Percentiles rank a stretch among this genome's conserved stretches.
These are phyloP conservation scores for Drosophila ercepeae DNA, from an alignment of 1,140 invertebrate species.

Conservation along the genomic window DNA sequence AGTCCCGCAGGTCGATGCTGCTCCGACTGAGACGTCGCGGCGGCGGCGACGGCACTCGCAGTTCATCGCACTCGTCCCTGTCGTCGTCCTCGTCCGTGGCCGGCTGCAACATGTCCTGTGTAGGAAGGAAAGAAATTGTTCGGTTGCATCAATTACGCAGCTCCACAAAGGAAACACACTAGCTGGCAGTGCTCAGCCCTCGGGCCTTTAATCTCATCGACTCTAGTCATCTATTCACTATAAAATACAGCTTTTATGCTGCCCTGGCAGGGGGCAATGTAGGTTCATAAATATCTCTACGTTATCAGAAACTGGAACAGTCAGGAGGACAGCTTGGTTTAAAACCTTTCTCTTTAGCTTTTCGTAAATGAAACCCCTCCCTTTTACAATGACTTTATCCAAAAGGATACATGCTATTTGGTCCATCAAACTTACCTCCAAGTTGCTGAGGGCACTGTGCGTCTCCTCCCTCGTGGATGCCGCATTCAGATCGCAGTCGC, in stretches of 20 bases:
- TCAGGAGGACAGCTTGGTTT: background rate
- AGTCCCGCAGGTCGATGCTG: conserved; percentile 82
- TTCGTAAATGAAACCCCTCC: background rate
- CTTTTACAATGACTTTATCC: background rate
- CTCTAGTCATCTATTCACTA: background rate
- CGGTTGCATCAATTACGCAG: conserved; percentile 31
- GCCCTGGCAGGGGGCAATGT: background rate
- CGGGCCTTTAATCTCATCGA: conserved; percentile 6
- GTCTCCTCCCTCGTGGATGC: conserved; percentile 84
- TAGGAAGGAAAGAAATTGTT: background rate
- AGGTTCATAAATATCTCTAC: background rate
- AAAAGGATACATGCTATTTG: background rate
- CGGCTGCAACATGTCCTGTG: conserved; percentile 78
- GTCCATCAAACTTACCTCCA: conserved; percentile 68
- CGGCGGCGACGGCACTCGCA: conserved; percentile 80
- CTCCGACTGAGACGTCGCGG: conserved; percentile 81
- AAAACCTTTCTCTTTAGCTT: background rate
- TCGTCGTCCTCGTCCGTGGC: conserved; percentile 82
- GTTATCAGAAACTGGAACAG: too few species aligned
- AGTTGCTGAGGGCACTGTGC: conserved; percentile 85
- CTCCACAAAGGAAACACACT: conserved; percentile 9
- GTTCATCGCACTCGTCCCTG: conserved; percentile 82
- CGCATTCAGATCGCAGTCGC: conserved; percentile 85
- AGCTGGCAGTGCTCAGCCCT: background rate
- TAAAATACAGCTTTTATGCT: background rate